Base-by-base conservation (phyloP, 1,140 invertebrate genomes). In the Drosophila bipectinata region DNA sequence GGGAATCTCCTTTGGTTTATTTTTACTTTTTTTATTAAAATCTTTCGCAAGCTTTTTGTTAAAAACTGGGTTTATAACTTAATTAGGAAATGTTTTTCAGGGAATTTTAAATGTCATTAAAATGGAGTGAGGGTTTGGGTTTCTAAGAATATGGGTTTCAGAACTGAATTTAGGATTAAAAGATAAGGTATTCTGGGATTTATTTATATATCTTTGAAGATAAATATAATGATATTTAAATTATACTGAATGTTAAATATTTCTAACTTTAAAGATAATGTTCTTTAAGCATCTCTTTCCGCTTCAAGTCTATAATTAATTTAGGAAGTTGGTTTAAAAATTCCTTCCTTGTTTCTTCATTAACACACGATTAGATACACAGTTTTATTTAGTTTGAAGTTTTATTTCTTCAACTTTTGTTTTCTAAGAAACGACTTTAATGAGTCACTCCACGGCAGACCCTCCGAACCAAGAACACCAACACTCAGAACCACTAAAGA, bases 1-100 rank as follows among this genome's bases (percentile, higher is more conserved):
- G 62, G 62, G 63, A 64, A 52, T 67, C 63, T 67, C 34, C 41
- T 18, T 15, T 15, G 15, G 15, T 44, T 32, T 28, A 47, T 63
- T 67, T 67, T 67, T 67, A 6, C 2, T 32, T 28, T 7, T 15
- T 37, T 21, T 8, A n/a, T 51, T 15, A 0, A 28, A 28, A 44
- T 4, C 45, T 63, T 63, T 63, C 26, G 57, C 6, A 39, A 52
- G 45, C 4, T 15, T 8, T 24, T 62, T 49, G 21, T 18, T 18
- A 44, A 26, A 26, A 47, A 69, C 18, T 71, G 44, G 41, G 28
- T 72, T 72, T 51, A 47, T 6, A 47, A 47, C 15, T 21, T 18
- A 47, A 47, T 21, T 47, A 21, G 3, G 6, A 21, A 21, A 45
- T 45, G 7, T 18, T 21, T 45, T 45, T 45, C 15, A 45, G n/a